phyloP scores from a whole-genome alignment of 2,797 vertebrate genomes.

The Rhinogobio ventralis region DNA sequence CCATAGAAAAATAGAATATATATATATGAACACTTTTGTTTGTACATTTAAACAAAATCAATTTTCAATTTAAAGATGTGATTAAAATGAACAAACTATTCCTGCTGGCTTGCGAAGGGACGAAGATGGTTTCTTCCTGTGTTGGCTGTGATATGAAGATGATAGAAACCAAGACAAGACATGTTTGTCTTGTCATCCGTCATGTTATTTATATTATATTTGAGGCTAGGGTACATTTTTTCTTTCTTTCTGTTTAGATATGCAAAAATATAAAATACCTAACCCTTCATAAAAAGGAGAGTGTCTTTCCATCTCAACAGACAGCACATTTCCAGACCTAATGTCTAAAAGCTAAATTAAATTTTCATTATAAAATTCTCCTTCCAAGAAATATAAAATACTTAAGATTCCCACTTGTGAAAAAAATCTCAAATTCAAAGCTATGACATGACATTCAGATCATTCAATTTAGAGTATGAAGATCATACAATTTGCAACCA shows the following conservation, averaged over 20 bases:
- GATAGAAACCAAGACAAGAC: conserved; percentile 6
- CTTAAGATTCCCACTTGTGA: conserved; percentile 9
- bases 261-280: conserved; percentile 5
- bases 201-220: background rate
- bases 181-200: background rate
- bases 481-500: background rate
- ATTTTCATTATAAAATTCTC: conserved; percentile 27
- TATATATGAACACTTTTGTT: conserved; percentile 57
- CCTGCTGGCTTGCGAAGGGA: conserved; percentile 5
- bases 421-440: conserved; percentile 26
- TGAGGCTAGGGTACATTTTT: background rate
- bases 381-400: conserved; percentile 21
- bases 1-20: conserved; percentile 63
- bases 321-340: background rate
- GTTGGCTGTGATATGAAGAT: background rate
- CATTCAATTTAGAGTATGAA: conserved; percentile 5
- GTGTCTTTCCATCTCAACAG: conserved; percentile 5
- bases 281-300: conserved; percentile 11
- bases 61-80: conserved; percentile 23
- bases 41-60: conserved; percentile 42
- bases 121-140: background rate
- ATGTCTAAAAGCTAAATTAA: conserved; percentile 2
- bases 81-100: conserved; percentile 20
- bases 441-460: conserved; percentile 11
- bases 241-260: conserved; percentile 8